phyloP scores from a whole-genome alignment of 1,140 invertebrate species.

The Pomacea maculata region DNA sequence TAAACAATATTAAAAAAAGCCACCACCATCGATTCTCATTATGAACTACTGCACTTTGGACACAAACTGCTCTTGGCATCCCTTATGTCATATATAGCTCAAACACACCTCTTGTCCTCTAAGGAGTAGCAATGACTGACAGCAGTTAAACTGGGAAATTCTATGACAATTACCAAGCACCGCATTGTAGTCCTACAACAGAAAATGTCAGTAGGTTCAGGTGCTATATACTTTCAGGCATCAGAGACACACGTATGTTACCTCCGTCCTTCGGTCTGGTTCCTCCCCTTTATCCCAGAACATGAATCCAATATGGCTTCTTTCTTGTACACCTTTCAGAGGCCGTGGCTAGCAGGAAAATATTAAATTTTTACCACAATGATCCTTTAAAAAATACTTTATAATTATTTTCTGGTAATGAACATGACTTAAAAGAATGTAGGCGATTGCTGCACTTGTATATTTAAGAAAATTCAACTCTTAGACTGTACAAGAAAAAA shows the following conservation, averaged over 20 bases:
- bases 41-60: too few species aligned
- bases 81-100: slow-evolving; percentile 9
- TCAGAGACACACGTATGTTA: slow-evolving; percentile 11
- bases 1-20: slow-evolving; percentile 45
- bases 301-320: slow-evolving; percentile 75
- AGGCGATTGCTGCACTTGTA: too few species aligned
- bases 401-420: neutral
- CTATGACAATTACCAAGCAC: too few species aligned
- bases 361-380: slow-evolving; percentile 17
- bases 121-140: neutral
- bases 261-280: slow-evolving; percentile 52
- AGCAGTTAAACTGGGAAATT: too few species aligned
- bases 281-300: slow-evolving; percentile 58
- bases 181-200: too few species aligned
- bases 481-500: too few species aligned
- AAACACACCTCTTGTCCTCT: neutral
- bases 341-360: slow-evolving; percentile 73
- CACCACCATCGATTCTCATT: too few species aligned
- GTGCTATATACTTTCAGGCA: too few species aligned
- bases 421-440: neutral
- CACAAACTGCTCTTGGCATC: too few species aligned
- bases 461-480: neutral
- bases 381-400: neutral
- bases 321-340: slow-evolving; percentile 76
- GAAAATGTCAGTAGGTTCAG: too few species aligned